A percentile compares a stretch with the other conserved stretches of the same genome.
Evolutionary conservation across 2,888 invertebrate species (phyloP).

Genomic region (Laothoe populi): DNA sequence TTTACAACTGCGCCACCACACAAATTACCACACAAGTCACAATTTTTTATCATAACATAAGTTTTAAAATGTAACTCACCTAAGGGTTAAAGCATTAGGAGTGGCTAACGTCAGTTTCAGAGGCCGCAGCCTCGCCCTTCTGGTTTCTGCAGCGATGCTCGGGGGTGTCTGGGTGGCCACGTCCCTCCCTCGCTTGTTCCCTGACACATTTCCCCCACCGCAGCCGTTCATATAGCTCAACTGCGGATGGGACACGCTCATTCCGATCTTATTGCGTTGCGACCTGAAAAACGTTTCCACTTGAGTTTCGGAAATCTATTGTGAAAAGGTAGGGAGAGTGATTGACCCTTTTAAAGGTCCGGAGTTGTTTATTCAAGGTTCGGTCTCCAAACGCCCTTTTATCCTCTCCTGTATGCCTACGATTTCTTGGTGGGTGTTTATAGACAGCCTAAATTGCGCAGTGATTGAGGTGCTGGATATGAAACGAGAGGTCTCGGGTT

Average conservation of each 20-base stretch:
- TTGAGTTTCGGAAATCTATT: not conserved
- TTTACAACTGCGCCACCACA: too few relatives aligned
- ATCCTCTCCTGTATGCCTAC: too few relatives aligned
- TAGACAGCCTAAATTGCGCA: too few relatives aligned
- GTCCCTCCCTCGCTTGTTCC: conserved; percentile 79
- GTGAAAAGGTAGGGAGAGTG: not conserved
- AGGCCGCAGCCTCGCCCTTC: conserved; percentile 66
- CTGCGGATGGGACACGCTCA: conserved; percentile 84
- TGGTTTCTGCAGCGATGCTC: conserved; percentile 88
- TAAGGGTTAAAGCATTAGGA: conserved; percentile 72
- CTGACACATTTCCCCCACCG: conserved; percentile 52
- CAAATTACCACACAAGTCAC: too few relatives aligned
- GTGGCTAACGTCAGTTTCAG: conserved; percentile 68
- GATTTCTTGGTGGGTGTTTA: too few relatives aligned
- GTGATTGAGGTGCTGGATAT: too few relatives aligned
- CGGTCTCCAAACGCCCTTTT: too few relatives aligned
- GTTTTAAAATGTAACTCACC: conserved; percentile 52
- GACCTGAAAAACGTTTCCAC: conserved; percentile 49
- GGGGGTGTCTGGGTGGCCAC: conserved; percentile 90
- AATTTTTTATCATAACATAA: too few relatives aligned
- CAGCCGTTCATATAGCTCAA: conserved; percentile 86
- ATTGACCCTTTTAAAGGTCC: conserved; percentile 2
- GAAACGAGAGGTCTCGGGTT: too few relatives aligned
- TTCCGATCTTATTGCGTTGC: conserved; percentile 79
- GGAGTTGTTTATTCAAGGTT: too few relatives aligned